A percentile compares a stretch with the other conserved stretches of the same genome.
Conservation (phyloP, 2,888 invertebrate genomes). For the Plemyria rubiginata region DNA sequence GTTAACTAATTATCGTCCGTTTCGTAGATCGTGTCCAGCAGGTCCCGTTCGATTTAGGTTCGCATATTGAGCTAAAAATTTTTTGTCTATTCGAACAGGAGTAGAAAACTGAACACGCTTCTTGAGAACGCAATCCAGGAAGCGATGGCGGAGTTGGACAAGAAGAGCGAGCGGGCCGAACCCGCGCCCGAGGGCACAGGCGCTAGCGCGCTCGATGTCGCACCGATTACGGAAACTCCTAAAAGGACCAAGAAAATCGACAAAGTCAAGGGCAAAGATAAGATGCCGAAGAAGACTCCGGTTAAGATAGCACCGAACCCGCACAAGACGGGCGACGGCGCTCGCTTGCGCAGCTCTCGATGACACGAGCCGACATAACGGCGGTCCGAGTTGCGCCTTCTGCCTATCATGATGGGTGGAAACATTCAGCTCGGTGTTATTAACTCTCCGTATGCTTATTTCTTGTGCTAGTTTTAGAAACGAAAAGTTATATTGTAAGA, state of each 20-base stretch:
- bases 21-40: constrained; percentile 31
- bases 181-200: constrained; percentile 22
- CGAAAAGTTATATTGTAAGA: constrained; percentile 31
- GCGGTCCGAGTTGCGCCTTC: constrained; percentile 3
- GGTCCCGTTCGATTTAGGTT: constrained; percentile 16
- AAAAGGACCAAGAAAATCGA: constrained; percentile 60
- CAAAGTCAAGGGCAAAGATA: constrained; percentile 58
- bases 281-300: constrained; percentile 56
- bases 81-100: constrained; percentile 84
- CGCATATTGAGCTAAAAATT: constrained; percentile 34
- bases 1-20: constrained; percentile 31
- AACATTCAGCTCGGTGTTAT: constrained; percentile 12
- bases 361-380: constrained; percentile 51
- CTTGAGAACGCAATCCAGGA: constrained; percentile 96
- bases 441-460: constrained; percentile 19
- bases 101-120: constrained; percentile 95
- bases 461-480: constrained; percentile 24
- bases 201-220: constrained; percentile 28
- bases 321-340: constrained; percentile 60
- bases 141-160: constrained; percentile 95
- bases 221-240: constrained; percentile 53
- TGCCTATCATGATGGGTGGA: constrained; percentile 10
- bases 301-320: constrained; percentile 57
- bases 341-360: constrained; percentile 82
- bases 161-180: constrained; percentile 76